Percentiles rank a stretch among this genome's conserved stretches.
Evolutionary conservation across 2,797 vertebrate species (phyloP).

Genomic region (Cryptoprocta ferox): DNA sequence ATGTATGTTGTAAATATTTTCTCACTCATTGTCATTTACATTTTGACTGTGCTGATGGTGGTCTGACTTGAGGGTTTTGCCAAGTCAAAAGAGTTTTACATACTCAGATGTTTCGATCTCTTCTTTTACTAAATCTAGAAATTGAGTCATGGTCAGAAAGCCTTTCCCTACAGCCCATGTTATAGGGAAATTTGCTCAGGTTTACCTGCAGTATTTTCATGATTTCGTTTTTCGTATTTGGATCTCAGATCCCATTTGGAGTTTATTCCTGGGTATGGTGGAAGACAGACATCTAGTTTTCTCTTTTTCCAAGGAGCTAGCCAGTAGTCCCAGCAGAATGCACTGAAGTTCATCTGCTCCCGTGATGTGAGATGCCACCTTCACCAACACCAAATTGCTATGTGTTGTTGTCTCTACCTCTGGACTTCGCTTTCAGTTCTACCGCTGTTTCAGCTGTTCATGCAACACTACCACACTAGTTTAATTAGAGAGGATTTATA

Average conservation of each 20-base stretch:
- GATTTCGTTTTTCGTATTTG: background rate
- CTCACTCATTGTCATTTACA: background rate
- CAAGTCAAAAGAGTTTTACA: background rate
- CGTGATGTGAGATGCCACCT: background rate
- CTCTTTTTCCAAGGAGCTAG: background rate
- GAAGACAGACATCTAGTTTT: background rate
- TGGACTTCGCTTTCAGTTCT: background rate
- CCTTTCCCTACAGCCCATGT: background rate
- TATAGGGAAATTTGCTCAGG: background rate
- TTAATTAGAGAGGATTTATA: background rate
- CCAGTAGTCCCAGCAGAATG: background rate
- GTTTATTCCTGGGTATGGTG: background rate
- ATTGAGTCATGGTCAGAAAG: background rate
- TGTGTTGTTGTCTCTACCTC: rapidly evolving
- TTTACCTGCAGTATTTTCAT: background rate
- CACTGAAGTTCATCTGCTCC: background rate
- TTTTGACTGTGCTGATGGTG: background rate
- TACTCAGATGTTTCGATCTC: background rate
- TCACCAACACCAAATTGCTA: background rate
- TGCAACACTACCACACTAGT: background rate
- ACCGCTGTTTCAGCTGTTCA: background rate
- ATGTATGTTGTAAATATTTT: background rate
- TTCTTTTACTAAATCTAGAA: background rate
- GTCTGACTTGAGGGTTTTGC: background rate
- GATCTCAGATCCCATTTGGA: background rate